These are phyloP conservation scores for Zaprionus davidi DNA, from an alignment of 1,140 invertebrate species.

Conservation along the genomic window DNA sequence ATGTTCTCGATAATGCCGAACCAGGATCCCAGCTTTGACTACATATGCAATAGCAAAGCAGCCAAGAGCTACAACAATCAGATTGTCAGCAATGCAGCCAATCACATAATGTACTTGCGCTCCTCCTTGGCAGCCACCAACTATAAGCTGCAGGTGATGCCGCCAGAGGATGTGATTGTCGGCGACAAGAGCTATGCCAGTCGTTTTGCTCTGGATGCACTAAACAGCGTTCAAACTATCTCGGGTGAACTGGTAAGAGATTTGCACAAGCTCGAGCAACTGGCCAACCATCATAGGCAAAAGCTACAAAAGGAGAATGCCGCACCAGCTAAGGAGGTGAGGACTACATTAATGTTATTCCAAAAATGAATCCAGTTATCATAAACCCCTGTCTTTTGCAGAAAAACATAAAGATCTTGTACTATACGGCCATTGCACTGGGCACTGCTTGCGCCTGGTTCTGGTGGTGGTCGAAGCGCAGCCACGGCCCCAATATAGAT, in stretches of 20 bases:
- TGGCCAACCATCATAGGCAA: not conserved
- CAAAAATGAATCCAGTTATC: not conserved
- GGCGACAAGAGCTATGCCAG: slow-evolving; percentile 81
- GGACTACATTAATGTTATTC: not conserved
- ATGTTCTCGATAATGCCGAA: slow-evolving; percentile 66
- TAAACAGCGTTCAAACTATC: slow-evolving; percentile 61
- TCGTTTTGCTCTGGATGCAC: slow-evolving; percentile 72
- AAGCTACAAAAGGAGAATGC: not conserved
- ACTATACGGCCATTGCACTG: slow-evolving; percentile 53
- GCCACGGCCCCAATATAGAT: slow-evolving; percentile 36
- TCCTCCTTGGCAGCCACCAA: slow-evolving; percentile 70
- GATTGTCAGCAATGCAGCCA: slow-evolving; percentile 65
- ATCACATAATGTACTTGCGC: slow-evolving; percentile 65
- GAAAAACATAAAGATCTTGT: slow-evolving; percentile 52
- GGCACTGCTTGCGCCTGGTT: slow-evolving; percentile 65
- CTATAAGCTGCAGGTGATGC: slow-evolving; percentile 72
- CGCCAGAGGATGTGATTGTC: slow-evolving; percentile 75
- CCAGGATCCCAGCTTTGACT: slow-evolving; percentile 70
- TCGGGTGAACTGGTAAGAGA: slow-evolving; percentile 68
- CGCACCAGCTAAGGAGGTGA: slow-evolving; percentile 12
- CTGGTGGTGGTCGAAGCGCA: slow-evolving; percentile 68
- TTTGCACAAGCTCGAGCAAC: slow-evolving; percentile 56
- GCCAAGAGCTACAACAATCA: slow-evolving; percentile 65
- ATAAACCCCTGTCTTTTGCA: slow-evolving; percentile 13
- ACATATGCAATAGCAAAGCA: slow-evolving; percentile 40